phyloP scores from a whole-genome alignment of 1,140 invertebrate genomes.

The Heliconius himera region DNA sequence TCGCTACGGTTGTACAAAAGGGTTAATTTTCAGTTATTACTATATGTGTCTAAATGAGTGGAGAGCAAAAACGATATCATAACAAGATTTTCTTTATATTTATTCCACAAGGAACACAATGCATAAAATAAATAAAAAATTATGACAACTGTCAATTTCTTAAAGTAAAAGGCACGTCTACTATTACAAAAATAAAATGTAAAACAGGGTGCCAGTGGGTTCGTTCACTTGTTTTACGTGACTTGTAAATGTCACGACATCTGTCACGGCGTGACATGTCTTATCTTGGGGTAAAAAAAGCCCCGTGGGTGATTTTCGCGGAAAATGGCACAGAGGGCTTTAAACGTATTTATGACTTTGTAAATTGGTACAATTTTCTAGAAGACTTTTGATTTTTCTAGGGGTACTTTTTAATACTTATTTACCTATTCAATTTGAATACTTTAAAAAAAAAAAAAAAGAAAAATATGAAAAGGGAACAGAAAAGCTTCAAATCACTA shows the following conservation, averaged over 20 bases:
- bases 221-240: conserved; percentile 63
- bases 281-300: conserved; percentile 72
- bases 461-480: too few relatives aligned
- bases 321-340: conserved; percentile 38
- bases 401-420: conserved; percentile 41
- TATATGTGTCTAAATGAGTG: too few relatives aligned
- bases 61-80: too few relatives aligned
- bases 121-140: not conserved
- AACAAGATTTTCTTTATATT: too few relatives aligned
- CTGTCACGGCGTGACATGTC: conserved; percentile 71
- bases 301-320: conserved; percentile 60
- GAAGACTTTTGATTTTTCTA: conserved; percentile 34
- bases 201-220: conserved; percentile 28
- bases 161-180: conserved; percentile 11
- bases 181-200: conserved; percentile 28
- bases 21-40: too few relatives aligned
- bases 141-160: not conserved
- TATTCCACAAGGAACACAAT: too few relatives aligned
- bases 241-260: conserved; percentile 64
- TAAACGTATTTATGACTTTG: conserved; percentile 79
- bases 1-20: too few relatives aligned
- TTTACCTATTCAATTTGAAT: not conserved
- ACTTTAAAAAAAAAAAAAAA: too few relatives aligned
- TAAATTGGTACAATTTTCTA: conserved; percentile 70
- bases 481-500: too few relatives aligned